Conservation (phyloP, 2,113 vertebrate genomes). For the Australoheros scitulus region DNA sequence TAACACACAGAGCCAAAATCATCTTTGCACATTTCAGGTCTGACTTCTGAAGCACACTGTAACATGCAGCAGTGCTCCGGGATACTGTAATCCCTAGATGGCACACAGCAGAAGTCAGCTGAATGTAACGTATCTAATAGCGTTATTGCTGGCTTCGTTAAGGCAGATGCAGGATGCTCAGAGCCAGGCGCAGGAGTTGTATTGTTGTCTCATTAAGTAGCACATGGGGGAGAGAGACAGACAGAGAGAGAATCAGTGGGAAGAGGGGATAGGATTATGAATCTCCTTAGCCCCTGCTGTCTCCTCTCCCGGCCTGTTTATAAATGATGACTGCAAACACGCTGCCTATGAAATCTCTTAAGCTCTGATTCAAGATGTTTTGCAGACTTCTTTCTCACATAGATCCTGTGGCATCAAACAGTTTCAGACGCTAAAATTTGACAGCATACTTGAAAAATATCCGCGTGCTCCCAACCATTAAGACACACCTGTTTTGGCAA, state of each 20-base stretch:
- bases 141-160: constrained; percentile 35
- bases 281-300: constrained; percentile 65
- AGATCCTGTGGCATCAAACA: constrained; percentile 14
- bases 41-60: neutral
- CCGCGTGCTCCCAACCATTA: neutral
- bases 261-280: constrained; percentile 57
- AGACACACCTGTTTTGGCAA: constrained; percentile 15
- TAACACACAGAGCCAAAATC: neutral
- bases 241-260: constrained; percentile 40
- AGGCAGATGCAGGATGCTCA: constrained; percentile 18
- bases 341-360: constrained; percentile 47
- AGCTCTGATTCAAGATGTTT: constrained; percentile 53
- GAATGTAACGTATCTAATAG: constrained; percentile 13
- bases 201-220: constrained; percentile 57
- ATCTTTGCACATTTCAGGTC: neutral
- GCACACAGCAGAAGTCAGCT: neutral
- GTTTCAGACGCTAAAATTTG: constrained; percentile 19
- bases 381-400: constrained; percentile 33
- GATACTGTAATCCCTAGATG: neutral
- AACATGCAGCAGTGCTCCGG: neutral
- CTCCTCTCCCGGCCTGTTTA: constrained; percentile 65
- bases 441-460: constrained; percentile 17
- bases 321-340: constrained; percentile 60
- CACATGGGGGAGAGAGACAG: constrained; percentile 18
- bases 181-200: constrained; percentile 38